These are phyloP conservation scores for Drosophila pallidifrons DNA, from an alignment of 1,140 invertebrate genomes.

Conservation along the genomic window DNA sequence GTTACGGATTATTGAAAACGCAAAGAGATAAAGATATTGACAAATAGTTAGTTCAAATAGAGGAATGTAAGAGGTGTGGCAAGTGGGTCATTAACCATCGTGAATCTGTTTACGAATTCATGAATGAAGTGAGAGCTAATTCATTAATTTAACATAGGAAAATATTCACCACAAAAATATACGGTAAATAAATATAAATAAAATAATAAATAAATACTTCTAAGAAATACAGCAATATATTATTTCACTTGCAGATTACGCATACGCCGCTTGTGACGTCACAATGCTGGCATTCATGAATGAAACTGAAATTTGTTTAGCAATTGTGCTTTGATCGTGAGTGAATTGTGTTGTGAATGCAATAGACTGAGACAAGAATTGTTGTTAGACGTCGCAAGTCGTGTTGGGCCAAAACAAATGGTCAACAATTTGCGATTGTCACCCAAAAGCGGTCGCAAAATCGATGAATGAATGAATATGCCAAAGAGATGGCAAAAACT, in stretches of 20 bases:
- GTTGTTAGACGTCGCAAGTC: neutral
- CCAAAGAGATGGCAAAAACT: conserved; percentile 38
- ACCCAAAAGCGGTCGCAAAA: conserved; percentile 28
- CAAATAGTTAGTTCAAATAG: neutral
- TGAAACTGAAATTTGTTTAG: conserved; percentile 25
- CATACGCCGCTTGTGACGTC: conserved; percentile 50
- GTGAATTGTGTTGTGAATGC: neutral
- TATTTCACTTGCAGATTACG: conserved; percentile 44
- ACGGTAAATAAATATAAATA: neutral
- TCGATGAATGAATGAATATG: conserved; percentile 55
- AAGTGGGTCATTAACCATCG: neutral
- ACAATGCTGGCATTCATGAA: conserved; percentile 43
- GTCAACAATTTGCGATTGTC: conserved; percentile 37
- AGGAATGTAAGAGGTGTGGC: conserved; percentile 1
- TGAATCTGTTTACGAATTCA: conserved; percentile 1
- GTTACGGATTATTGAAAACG: conserved; percentile 1
- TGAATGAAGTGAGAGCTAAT: neutral
- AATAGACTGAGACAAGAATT: conserved; percentile 16
- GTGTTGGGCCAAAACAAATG: conserved; percentile 23
- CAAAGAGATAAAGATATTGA: conserved; percentile 1
- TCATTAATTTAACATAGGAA: neutral
- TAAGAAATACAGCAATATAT: neutral
- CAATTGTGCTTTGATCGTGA: conserved; percentile 1
- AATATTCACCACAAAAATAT: neutral
- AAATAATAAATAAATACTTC: neutral